phyloP scores from a whole-genome alignment of 92 coral and sea anemone genomes.

The Epizoanthus stellaris region DNA sequence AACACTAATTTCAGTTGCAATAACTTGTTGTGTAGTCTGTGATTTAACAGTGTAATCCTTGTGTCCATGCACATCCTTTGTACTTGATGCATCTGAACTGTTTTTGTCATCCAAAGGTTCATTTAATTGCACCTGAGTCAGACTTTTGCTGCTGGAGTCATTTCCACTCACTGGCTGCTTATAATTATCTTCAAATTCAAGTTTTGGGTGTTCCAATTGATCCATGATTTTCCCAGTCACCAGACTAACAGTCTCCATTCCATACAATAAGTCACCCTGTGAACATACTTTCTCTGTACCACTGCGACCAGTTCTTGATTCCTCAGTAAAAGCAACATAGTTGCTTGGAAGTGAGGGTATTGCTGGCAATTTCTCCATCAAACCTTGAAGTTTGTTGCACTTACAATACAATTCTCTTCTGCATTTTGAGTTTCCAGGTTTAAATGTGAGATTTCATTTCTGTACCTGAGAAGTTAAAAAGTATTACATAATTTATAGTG shows the following conservation, averaged over 20 bases:
- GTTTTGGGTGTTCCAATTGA: background rate
- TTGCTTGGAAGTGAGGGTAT: background rate
- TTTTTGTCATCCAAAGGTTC: background rate
- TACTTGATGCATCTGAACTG: background rate
- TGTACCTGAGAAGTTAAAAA: background rate
- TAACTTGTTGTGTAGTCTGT: background rate
- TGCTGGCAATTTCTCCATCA: slow-evolving; percentile 20
- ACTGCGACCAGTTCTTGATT: background rate
- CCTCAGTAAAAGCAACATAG: background rate
- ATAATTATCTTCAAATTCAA: background rate
- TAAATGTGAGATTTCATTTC: background rate
- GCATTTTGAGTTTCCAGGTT: background rate
- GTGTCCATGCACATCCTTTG: background rate
- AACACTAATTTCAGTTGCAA: background rate
- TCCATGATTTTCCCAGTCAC: slow-evolving; percentile 5
- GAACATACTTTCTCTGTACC: background rate
- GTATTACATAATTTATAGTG: background rate
- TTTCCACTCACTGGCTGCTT: background rate
- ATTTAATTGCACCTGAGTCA: background rate
- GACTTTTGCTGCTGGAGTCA: background rate
- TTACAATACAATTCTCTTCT: background rate
- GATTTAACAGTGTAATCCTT: background rate
- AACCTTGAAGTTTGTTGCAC: background rate
- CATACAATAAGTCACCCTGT: slow-evolving; percentile 20
- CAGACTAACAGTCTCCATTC: slow-evolving; percentile 37